Percentiles rank a stretch among this genome's conserved stretches.
Evolutionary conservation across 2,113 vertebrate genomes (phyloP).

Genomic region (Leptodactylus fuscus): DNA sequence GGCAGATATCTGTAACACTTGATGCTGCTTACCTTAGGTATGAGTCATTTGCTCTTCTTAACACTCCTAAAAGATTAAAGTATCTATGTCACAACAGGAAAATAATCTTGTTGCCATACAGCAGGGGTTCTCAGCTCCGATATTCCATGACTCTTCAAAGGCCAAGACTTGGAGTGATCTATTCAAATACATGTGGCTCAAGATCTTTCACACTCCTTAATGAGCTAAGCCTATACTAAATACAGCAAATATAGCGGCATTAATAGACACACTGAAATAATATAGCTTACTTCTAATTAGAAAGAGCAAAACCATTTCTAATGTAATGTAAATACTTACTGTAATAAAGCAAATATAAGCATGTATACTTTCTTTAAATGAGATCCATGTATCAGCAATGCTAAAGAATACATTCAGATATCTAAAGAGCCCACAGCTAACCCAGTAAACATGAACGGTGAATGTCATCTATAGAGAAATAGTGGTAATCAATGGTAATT

Average conservation of each 20-base stretch:
- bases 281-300: background rate
- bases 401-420: too few relatives aligned
- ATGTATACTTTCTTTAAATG: background rate
- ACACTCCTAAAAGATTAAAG: slow-evolving; percentile 30
- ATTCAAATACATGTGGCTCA: background rate
- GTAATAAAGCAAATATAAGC: background rate
- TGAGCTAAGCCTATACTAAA: background rate
- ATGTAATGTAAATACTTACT: background rate
- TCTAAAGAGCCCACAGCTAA: too few relatives aligned
- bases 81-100: slow-evolving; percentile 38
- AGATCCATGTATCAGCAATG: too few relatives aligned
- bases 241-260: background rate
- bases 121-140: slow-evolving; percentile 4
- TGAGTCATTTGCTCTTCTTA: slow-evolving; percentile 43
- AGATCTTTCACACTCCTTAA: background rate
- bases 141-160: slow-evolving; percentile 32
- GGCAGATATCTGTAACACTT: slow-evolving; percentile 14
- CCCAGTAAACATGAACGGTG: too few relatives aligned
- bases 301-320: background rate
- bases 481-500: too few relatives aligned
- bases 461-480: too few relatives aligned
- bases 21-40: slow-evolving; percentile 17
- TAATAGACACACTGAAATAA: background rate
- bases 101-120: slow-evolving; percentile 46
- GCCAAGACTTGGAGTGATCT: slow-evolving; percentile 23